Evolutionary conservation across 2,113 vertebrate genomes (phyloP).

Genomic region (Takifugu bimaculatus): DNA sequence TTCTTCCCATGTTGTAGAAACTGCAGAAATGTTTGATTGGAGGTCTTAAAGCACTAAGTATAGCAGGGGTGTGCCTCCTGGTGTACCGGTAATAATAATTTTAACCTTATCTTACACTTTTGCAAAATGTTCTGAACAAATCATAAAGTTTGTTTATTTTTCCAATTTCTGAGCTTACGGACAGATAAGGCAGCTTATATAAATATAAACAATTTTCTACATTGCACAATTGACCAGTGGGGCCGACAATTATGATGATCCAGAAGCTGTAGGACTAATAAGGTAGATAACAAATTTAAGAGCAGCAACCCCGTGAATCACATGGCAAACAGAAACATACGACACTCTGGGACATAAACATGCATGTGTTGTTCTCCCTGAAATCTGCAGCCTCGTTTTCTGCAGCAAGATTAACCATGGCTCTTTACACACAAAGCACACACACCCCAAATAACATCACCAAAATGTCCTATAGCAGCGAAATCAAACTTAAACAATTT

Average conservation of each 20-base stretch:
- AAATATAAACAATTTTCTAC: neutral
- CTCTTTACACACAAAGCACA: slow-evolving; percentile 17
- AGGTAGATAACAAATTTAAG: slow-evolving; percentile 35
- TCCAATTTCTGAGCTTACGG: no score
- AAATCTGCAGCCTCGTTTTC: slow-evolving; percentile 56
- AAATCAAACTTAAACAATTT: neutral
- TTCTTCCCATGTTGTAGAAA: no score
- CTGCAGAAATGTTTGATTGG: no score
- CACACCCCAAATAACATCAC: slow-evolving; percentile 27
- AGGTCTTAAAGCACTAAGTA: no score
- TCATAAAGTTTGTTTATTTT: no score
- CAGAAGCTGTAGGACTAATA: slow-evolving; percentile 34
- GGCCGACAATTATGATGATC: neutral
- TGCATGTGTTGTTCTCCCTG: slow-evolving; percentile 34
- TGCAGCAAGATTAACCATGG: slow-evolving; percentile 6
- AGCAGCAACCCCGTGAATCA: no score
- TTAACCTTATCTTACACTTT: no score
- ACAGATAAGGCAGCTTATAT: no score
- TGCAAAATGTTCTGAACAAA: no score
- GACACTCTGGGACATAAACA: slow-evolving; percentile 42
- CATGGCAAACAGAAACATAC: slow-evolving; percentile 10
- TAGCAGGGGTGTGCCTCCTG: no score
- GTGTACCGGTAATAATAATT: no score
- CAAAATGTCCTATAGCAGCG: neutral
- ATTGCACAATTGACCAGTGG: slow-evolving; percentile 5